Evolutionary conservation across 2,113 vertebrate species (phyloP).

Genomic region (Ctenodactylus gundi): DNA sequence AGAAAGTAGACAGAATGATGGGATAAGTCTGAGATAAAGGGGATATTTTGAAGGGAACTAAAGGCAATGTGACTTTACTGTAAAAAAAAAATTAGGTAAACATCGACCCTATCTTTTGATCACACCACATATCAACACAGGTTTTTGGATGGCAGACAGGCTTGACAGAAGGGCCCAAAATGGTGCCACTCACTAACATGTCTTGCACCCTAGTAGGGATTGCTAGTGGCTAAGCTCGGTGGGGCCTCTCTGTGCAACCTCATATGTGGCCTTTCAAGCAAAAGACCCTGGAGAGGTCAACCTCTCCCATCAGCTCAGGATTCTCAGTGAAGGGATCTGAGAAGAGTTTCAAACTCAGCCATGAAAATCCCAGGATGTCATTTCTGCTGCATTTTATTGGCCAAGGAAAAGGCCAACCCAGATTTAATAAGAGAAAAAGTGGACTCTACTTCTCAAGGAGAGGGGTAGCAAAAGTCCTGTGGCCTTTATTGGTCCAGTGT

Average conservation of each 20-base stretch:
- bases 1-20: too few species aligned
- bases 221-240: neutral
- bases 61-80: too few species aligned
- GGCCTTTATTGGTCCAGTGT: neutral
- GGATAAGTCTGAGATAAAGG: too few species aligned
- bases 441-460: neutral
- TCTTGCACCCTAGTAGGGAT: neutral
- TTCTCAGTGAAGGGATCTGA: too few species aligned
- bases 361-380: neutral
- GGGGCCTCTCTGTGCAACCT: neutral
- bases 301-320: neutral
- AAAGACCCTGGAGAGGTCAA: neutral
- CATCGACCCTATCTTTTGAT: too few species aligned
- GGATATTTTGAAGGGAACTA: too few species aligned
- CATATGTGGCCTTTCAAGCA: neutral
- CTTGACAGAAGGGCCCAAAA: neutral
- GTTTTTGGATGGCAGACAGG: neutral
- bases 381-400: neutral
- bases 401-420: neutral
- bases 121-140: fast-evolving
- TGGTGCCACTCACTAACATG: neutral
- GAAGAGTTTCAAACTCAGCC: neutral
- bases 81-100: too few species aligned
- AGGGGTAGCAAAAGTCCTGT: neutral
- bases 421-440: neutral